Percentiles rank a stretch among this genome's conserved stretches.
Evolutionary conservation across 2,797 vertebrate genomes (phyloP).

Genomic region (Eremophila alpestris): DNA sequence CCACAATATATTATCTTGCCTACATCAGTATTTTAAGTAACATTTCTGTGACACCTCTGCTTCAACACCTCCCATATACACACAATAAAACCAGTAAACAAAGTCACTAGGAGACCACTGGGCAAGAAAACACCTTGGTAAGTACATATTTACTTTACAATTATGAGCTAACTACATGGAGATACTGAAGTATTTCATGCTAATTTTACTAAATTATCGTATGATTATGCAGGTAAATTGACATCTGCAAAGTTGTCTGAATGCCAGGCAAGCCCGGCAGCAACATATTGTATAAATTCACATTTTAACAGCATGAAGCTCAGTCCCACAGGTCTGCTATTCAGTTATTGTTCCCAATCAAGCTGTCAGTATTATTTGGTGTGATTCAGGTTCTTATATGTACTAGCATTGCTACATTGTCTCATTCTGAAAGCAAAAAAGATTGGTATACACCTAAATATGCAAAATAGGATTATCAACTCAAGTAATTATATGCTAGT

Average conservation of each 20-base stretch:
- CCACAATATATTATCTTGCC: background rate
- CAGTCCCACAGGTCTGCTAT: slow-evolving; percentile 5
- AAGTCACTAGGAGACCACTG: background rate
- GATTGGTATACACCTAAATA: background rate
- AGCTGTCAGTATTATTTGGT: background rate
- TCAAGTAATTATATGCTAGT: background rate
- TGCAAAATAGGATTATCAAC: background rate
- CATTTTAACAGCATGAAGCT: slow-evolving; percentile 28
- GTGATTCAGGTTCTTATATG: background rate
- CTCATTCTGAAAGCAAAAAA: background rate
- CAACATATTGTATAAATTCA: slow-evolving; percentile 21
- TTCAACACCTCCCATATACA: background rate
- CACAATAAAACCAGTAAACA: background rate
- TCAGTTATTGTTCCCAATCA: background rate
- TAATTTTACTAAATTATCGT: slow-evolving; percentile 52
- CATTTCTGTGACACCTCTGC: background rate
- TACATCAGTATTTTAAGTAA: background rate
- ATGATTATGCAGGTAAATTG: slow-evolving; percentile 38
- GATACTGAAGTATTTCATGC: background rate
- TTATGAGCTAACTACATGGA: background rate
- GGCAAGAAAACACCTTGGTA: background rate
- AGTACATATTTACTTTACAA: slow-evolving; percentile 9
- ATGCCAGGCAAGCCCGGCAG: slow-evolving; percentile 28
- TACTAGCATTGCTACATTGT: background rate
- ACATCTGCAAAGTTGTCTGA: slow-evolving; percentile 33